Evolutionary conservation across 2,888 invertebrate species (phyloP), one percentile per base, ranked within the genome.

Genomic region (Drosophila prolongata): DNA sequence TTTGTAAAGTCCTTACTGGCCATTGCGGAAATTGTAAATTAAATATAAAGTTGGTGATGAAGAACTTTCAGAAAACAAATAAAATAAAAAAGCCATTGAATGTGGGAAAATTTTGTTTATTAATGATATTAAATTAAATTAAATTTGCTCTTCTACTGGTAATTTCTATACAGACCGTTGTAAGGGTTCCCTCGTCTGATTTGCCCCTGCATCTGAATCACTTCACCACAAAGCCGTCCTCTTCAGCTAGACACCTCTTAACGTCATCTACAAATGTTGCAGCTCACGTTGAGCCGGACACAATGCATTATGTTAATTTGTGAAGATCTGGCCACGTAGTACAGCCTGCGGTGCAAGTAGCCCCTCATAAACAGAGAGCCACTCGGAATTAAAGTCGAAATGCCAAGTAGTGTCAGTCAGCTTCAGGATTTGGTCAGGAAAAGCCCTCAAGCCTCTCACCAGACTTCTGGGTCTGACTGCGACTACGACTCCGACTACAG

Each of bases 311-410:
- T 70, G 70, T 49, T 67, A 67, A 67, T 70, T 67, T 70, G 27
- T 35, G 46, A 47, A 57, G 70, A 67, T 69, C 69, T 67, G 58
- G 58, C n/a, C 40, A 49, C 43, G 67, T 40, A 43, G 8, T 30
- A 16, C 70, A 57, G 66, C 42, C 70, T 43, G 59, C 34, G 46
- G 42, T 65, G 35, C 65, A 42, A 35, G 49, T 16, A 42, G 40
- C 47, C 37, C 24, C 54, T 40, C 40, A 47, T 54, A 47, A 53
- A 61, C 56, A 75, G 65, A 72, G 73, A 70, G 38, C 58, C 67
- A 75, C 76, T 89, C 76, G 69, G 65, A 78, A 75, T 89, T 64
- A 75, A 76, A 79, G 68, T 44, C 80, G 65, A 70, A 73, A 76
- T 76, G 74, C 75, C 62, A 61, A 86, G 80, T 58, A 61, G 65